These are phyloP conservation scores for Lepidochrysops patricia DNA, from an alignment of 2,888 invertebrate genomes.

Conservation along the genomic window DNA sequence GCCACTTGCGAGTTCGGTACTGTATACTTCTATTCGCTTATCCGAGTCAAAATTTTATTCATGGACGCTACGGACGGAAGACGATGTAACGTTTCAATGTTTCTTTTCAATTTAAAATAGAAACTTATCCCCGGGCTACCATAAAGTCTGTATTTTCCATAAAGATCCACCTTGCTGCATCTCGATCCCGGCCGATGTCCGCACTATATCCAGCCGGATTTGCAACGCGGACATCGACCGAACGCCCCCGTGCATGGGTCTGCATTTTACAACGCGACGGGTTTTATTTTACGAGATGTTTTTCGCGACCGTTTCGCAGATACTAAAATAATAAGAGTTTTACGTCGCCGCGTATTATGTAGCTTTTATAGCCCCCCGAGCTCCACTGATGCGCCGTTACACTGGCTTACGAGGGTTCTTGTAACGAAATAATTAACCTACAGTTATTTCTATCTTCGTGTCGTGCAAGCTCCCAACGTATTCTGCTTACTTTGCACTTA, in stretches of 20 bases:
- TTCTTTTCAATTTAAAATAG: conserved; percentile 72
- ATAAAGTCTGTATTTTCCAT: conserved; percentile 73
- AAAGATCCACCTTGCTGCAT: conserved; percentile 63
- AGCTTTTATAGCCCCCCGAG: conserved; percentile 64
- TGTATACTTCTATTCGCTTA: conserved; percentile 49
- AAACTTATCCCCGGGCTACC: conserved; percentile 70
- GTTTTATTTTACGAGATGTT: conserved; percentile 71
- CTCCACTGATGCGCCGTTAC: conserved; percentile 64
- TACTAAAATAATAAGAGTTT: conserved; percentile 74
- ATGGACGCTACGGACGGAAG: conserved; percentile 53
- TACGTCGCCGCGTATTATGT: conserved; percentile 69
- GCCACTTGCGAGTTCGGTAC: conserved; percentile 35
- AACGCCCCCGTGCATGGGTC: conserved; percentile 41
- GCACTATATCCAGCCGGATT: conserved; percentile 66
- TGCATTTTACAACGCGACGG: conserved; percentile 53
- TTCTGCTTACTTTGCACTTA: not conserved
- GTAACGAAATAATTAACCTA: conserved; percentile 71
- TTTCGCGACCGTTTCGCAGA: conserved; percentile 67
- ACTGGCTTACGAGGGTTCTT: conserved; percentile 67
- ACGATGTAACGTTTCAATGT: conserved; percentile 66
- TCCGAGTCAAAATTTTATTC: conserved; percentile 68
- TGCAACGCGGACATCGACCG: conserved; percentile 50
- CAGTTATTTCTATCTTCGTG: conserved; percentile 51
- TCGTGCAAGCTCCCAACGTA: conserved; percentile 40
- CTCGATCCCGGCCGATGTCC: conserved; percentile 67